A percentile compares a stretch with the other conserved stretches of the same genome.
Conservation (phyloP, 1,140 invertebrate genomes). For the Oryzaephilus surinamensis region DNA sequence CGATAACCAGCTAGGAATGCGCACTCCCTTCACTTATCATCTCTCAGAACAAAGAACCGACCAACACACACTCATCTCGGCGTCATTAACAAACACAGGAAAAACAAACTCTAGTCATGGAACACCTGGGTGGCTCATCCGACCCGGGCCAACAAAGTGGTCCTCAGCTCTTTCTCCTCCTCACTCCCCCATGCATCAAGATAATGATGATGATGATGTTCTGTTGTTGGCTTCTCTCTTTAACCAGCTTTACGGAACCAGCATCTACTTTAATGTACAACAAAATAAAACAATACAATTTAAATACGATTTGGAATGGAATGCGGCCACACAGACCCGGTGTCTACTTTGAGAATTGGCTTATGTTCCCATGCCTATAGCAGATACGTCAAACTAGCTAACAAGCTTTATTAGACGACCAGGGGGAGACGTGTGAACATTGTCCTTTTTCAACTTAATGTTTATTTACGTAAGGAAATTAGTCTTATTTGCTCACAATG, state of each 20-base stretch:
- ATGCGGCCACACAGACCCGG: slow-evolving; percentile 1
- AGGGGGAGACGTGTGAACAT: too few relatives aligned
- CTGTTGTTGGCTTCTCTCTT: not conserved
- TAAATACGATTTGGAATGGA: not conserved
- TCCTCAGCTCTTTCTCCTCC: slow-evolving; percentile 1
- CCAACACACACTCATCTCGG: slow-evolving; percentile 31
- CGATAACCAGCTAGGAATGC: slow-evolving; percentile 26
- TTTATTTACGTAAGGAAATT: too few relatives aligned
- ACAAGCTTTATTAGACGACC: too few relatives aligned
- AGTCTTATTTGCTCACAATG: too few relatives aligned
- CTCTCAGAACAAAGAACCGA: slow-evolving; percentile 29
- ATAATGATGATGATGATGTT: not conserved
- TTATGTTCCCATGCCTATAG: too few relatives aligned
- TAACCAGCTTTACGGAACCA: too few relatives aligned
- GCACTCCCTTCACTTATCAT: slow-evolving; percentile 26
- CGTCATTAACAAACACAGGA: slow-evolving; percentile 36
- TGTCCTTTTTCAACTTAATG: too few relatives aligned
- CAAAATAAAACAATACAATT: slow-evolving; percentile 1
- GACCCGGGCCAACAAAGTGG: slow-evolving; percentile 5
- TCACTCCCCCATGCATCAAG: too few relatives aligned
- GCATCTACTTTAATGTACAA: not conserved
- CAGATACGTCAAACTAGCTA: too few relatives aligned
- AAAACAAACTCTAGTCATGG: slow-evolving; percentile 34
- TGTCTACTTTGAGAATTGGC: too few relatives aligned
- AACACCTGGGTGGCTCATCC: slow-evolving; percentile 34